Percentiles rank a stretch among this genome's conserved stretches.
phyloP scores from a whole-genome alignment of 2,113 vertebrate species.

The Herpetotheres cachinnans region DNA sequence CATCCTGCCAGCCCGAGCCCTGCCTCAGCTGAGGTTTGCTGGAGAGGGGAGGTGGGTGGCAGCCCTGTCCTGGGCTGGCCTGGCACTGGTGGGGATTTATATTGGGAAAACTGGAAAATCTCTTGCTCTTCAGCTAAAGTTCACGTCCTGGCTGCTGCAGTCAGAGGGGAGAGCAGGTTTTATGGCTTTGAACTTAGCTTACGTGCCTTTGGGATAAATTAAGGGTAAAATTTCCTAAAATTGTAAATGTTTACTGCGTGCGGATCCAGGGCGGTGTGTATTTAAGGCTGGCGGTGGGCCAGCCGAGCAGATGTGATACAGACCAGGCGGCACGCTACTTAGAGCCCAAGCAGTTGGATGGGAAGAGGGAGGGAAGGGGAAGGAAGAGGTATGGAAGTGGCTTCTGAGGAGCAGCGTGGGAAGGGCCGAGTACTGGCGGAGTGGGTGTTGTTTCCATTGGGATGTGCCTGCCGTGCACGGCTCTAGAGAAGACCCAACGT shows the following conservation, averaged over 20 bases:
- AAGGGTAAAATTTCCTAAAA: conserved; percentile 10
- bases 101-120: neutral
- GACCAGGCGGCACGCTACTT: neutral
- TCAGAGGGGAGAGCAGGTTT: neutral
- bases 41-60: neutral
- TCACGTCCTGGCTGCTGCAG: neutral
- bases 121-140: neutral
- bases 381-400: neutral
- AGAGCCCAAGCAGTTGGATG: neutral
- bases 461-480: fast-evolving
- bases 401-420: fast-evolving
- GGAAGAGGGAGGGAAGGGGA: neutral
- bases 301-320: neutral
- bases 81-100: neutral
- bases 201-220: neutral
- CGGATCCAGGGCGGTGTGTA: neutral
- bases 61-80: neutral
- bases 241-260: neutral
- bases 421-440: fast-evolving
- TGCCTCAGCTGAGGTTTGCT: neutral
- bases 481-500: fast-evolving
- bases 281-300: neutral
- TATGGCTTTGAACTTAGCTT: neutral
- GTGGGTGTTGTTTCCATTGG: neutral
- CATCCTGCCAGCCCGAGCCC: neutral